Percentiles rank a stretch among this genome's conserved stretches.
Conservation (phyloP, 2,113 vertebrate species). For the Dromas ardeola region DNA sequence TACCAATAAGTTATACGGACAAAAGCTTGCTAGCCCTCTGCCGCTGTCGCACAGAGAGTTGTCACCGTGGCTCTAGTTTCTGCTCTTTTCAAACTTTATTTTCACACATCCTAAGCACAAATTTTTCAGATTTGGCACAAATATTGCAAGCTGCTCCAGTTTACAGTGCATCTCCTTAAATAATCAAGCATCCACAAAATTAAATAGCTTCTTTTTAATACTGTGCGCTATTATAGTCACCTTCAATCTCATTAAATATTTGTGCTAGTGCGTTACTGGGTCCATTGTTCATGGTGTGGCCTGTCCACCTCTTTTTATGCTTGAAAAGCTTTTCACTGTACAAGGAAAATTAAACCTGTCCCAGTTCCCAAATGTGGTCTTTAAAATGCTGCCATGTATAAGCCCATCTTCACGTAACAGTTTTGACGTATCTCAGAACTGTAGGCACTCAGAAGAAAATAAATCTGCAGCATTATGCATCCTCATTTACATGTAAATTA, state of each 20-base stretch:
- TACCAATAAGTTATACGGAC: fast-evolving
- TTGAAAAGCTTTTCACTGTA: conserved; percentile 3
- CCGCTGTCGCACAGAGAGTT: neutral
- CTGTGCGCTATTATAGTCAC: neutral
- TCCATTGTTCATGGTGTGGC: neutral
- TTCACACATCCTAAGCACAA: neutral
- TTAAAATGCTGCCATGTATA: neutral
- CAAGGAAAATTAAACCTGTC: conserved; percentile 14
- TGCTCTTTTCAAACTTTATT: neutral
- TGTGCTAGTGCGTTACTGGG: neutral
- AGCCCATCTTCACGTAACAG: neutral
- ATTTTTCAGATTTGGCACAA: neutral
- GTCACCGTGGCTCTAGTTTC: neutral
- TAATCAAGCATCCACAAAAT: neutral
- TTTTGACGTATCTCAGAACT: neutral
- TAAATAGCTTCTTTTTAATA: neutral
- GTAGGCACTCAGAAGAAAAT: neutral
- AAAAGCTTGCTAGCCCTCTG: neutral
- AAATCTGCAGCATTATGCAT: neutral
- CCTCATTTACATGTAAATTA: conserved; percentile 53
- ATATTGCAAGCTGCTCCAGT: neutral
- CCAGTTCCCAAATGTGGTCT: neutral
- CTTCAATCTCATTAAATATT: neutral
- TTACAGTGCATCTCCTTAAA: neutral
- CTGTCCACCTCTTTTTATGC: neutral